Evolutionary conservation across 2,113 vertebrate genomes (phyloP).

Genomic region (Crotalus viridis): DNA sequence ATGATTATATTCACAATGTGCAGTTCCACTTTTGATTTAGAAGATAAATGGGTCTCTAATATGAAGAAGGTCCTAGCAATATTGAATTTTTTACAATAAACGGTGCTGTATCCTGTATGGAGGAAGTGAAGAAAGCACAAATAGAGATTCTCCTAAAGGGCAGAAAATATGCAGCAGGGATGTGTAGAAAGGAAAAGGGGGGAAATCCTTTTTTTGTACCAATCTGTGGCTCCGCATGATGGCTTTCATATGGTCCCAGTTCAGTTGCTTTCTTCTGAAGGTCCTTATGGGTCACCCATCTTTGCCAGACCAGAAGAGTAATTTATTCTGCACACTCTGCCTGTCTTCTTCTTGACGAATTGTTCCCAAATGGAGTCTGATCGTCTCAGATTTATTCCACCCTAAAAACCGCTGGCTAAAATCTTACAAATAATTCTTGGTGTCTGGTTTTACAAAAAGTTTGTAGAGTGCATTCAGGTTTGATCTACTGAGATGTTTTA

Average conservation of each 20-base stretch:
- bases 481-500: not conserved
- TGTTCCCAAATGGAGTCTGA: constrained; percentile 29
- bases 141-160: not conserved
- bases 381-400: constrained; percentile 23
- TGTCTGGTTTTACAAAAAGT: constrained; percentile 2
- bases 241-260: not conserved
- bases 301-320: constrained; percentile 15
- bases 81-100: not conserved
- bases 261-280: not conserved
- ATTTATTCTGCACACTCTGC: constrained; percentile 19
- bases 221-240: not conserved
- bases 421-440: constrained; percentile 26
- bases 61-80: not conserved
- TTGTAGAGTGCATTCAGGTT: not conserved
- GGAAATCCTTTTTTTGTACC: not conserved
- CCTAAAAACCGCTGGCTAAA: constrained; percentile 1
- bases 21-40: not conserved
- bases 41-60: not conserved
- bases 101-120: not conserved
- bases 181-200: not conserved
- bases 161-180: not conserved
- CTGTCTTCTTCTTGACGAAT: constrained; percentile 26
- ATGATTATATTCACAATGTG: not conserved
- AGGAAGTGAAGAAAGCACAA: not conserved
- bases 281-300: constrained; percentile 11